phyloP scores from a whole-genome alignment of 1,140 invertebrate species.

The Sycophila sp. region DNA sequence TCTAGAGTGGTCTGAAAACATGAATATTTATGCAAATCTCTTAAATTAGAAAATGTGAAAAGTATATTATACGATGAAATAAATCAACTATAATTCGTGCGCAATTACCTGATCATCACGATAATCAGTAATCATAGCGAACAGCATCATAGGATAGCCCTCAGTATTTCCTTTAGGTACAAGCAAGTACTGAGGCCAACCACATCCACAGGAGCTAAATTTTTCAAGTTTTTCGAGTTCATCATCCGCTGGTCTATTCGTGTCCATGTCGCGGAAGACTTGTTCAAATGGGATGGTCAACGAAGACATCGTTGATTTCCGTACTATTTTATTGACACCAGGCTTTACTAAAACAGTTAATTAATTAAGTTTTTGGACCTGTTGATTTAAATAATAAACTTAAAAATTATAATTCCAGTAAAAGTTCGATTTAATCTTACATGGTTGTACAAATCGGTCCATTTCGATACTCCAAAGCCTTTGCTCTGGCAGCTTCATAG shows the following conservation, averaged over 20 bases:
- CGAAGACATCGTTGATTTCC: constrained; percentile 69
- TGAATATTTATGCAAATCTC: neutral
- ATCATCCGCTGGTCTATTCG: constrained; percentile 54
- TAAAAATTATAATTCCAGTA: neutral
- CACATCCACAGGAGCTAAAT: constrained; percentile 76
- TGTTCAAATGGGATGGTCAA: constrained; percentile 74
- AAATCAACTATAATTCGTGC: neutral
- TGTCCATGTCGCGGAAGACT: constrained; percentile 70
- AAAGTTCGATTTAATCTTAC: neutral
- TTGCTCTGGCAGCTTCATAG: constrained; percentile 73
- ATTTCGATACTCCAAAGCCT: constrained; percentile 78
- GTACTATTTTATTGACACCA: constrained; percentile 68
- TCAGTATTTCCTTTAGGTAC: constrained; percentile 76
- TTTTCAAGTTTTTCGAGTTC: neutral
- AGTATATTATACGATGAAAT: too few relatives aligned
- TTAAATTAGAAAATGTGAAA: too few relatives aligned
- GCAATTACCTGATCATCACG: constrained; percentile 74
- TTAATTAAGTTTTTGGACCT: neutral
- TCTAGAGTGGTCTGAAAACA: constrained; percentile 66
- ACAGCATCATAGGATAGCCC: constrained; percentile 77
- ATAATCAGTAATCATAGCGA: constrained; percentile 85
- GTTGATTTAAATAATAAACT: neutral
- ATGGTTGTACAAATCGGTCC: constrained; percentile 67
- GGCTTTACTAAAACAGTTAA: constrained; percentile 62
- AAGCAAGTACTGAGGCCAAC: constrained; percentile 88